A percentile compares a stretch with the other conserved stretches of the same genome.
Conservation (phyloP, 1,140 invertebrate genomes). For the Monochamus saltuarius region DNA sequence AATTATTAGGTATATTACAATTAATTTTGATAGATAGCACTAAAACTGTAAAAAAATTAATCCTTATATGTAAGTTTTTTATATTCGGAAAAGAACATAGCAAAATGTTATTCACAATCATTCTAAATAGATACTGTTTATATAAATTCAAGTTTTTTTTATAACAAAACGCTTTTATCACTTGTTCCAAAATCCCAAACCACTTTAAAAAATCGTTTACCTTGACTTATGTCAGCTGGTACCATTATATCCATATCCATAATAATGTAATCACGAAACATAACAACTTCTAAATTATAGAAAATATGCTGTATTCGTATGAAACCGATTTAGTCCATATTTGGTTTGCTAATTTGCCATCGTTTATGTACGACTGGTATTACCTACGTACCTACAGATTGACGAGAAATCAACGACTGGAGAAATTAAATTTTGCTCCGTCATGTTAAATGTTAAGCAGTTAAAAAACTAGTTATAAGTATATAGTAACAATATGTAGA, state of each 20-base stretch:
- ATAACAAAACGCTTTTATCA: neutral
- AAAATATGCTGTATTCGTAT: too few species aligned
- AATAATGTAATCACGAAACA: slow-evolving; percentile 36
- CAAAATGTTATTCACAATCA: neutral
- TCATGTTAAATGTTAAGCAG: slow-evolving; percentile 17
- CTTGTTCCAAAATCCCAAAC: neutral
- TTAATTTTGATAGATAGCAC: neutral
- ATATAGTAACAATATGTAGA: neutral
- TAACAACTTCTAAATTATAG: slow-evolving; percentile 1
- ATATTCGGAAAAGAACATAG: neutral
- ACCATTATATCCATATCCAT: slow-evolving; percentile 30
- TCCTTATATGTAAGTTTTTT: neutral
- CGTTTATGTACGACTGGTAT: neutral
- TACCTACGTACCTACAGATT: neutral
- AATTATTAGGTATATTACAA: neutral
- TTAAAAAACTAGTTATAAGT: slow-evolving; percentile 17
- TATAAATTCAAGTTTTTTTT: neutral
- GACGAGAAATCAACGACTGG: slow-evolving; percentile 7
- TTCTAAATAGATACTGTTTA: neutral
- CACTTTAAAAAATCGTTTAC: slow-evolving; percentile 20
- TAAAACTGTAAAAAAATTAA: neutral
- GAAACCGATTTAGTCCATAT: too few species aligned
- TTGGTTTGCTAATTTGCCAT: too few species aligned
- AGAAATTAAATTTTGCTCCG: slow-evolving; percentile 7
- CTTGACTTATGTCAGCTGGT: slow-evolving; percentile 29